Conservation (phyloP, 2,113 vertebrate species). For the Mionectes macconnelli region DNA sequence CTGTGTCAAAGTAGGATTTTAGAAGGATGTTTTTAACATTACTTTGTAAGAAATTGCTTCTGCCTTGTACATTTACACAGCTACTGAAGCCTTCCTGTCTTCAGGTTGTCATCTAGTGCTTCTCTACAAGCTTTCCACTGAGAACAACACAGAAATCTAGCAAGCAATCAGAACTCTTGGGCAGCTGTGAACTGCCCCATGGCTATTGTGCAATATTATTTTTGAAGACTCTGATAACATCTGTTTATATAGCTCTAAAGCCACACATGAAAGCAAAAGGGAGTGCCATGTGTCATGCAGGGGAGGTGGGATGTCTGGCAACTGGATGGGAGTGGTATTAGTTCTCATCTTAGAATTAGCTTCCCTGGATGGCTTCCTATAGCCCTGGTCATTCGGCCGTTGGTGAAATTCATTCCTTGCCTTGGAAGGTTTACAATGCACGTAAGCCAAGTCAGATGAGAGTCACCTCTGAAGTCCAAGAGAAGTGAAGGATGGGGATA, state of each 20-base stretch:
- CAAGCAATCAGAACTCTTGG: background rate
- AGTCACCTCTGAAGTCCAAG: background rate
- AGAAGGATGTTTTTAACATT: background rate
- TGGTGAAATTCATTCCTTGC: background rate
- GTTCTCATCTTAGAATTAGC: background rate
- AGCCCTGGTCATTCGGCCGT: background rate
- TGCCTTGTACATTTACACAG: background rate
- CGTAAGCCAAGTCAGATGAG: background rate
- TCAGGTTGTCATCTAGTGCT: background rate
- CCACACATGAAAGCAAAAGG: background rate
- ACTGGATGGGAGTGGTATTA: background rate
- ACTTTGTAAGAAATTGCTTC: background rate
- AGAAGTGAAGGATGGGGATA: background rate
- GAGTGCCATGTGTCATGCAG: background rate
- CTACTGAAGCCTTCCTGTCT: background rate
- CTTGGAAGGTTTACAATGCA: background rate
- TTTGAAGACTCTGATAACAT: background rate
- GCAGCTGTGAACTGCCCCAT: background rate
- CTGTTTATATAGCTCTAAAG: background rate
- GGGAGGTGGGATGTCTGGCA: background rate
- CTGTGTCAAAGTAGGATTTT: background rate
- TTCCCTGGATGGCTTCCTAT: background rate
- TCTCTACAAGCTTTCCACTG: background rate
- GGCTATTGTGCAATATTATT: background rate
- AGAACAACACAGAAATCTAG: background rate